Evolutionary conservation across 1,140 invertebrate genomes (phyloP).

Genomic region (Philopotamus ludificatus): DNA sequence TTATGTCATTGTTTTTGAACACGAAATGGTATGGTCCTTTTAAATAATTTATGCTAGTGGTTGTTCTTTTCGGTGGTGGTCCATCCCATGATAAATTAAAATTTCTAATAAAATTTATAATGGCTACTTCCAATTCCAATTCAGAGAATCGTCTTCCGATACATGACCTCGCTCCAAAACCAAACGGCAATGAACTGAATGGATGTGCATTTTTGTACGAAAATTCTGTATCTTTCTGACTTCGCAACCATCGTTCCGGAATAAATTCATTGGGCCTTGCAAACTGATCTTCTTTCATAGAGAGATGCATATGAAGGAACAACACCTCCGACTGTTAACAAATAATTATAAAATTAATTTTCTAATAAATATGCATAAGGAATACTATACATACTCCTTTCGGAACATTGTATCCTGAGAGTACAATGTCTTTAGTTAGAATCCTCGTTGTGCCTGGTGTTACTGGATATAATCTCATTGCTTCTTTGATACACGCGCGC

Average conservation of each 20-base stretch:
- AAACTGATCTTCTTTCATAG: constrained; percentile 54
- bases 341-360: constrained; percentile 4
- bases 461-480: constrained; percentile 58
- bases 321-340: constrained; percentile 54
- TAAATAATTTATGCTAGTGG: constrained; percentile 47
- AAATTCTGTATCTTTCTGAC: constrained; percentile 46
- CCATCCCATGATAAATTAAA: constrained; percentile 59
- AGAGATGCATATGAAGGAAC: constrained; percentile 53
- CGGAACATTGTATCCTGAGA: constrained; percentile 60
- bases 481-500: constrained; percentile 66
- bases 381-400: constrained; percentile 56
- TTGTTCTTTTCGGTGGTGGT: constrained; percentile 42
- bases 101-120: constrained; percentile 61
- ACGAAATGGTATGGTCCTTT: constrained; percentile 49
- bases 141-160: constrained; percentile 68
- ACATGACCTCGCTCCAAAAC: constrained; percentile 61
- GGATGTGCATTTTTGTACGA: constrained; percentile 55
- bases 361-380: not conserved
- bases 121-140: constrained; percentile 65
- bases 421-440: constrained; percentile 56
- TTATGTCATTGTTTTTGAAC: constrained; percentile 48
- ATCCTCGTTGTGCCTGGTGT: constrained; percentile 54
- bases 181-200: constrained; percentile 61
- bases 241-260: constrained; percentile 61
- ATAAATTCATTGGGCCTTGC: constrained; percentile 55